These are phyloP conservation scores for Stenotaenia linearis DNA, from an alignment of 2,888 invertebrate species.

Conservation along the genomic window DNA sequence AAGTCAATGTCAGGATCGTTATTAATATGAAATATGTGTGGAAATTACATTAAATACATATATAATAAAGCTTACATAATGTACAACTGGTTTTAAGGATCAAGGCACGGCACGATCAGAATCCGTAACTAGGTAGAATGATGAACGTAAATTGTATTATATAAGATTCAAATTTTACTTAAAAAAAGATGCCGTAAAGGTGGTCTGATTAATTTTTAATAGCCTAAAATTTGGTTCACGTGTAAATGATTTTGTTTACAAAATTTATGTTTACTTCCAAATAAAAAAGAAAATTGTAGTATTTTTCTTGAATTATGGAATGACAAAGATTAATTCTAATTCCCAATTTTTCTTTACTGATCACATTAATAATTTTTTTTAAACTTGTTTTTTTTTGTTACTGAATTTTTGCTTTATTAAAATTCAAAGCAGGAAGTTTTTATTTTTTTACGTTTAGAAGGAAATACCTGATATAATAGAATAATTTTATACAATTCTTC, in stretches of 20 bases:
- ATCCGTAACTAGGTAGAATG: background rate
- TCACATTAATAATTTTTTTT: background rate
- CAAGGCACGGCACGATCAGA: background rate
- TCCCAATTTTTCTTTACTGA: no score
- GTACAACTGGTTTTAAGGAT: background rate
- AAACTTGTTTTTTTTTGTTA: background rate
- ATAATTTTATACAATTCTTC: background rate
- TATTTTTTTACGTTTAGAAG: background rate
- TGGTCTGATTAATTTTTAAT: background rate
- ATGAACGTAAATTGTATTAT: background rate
- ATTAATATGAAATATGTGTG: background rate
- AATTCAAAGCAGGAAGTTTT: background rate
- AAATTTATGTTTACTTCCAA: no score
- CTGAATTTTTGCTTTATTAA: background rate
- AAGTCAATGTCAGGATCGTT: background rate
- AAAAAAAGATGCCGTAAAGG: background rate
- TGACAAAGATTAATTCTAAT: background rate
- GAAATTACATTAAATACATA: background rate
- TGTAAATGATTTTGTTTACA: no score
- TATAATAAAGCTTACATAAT: background rate
- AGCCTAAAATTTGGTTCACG: background rate
- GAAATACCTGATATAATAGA: background rate
- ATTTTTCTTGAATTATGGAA: background rate
- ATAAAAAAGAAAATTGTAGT: no score
- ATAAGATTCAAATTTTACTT: background rate